Conservation (phyloP, 92 coral and sea anemone species). For the Epizoanthus scotinus region DNA sequence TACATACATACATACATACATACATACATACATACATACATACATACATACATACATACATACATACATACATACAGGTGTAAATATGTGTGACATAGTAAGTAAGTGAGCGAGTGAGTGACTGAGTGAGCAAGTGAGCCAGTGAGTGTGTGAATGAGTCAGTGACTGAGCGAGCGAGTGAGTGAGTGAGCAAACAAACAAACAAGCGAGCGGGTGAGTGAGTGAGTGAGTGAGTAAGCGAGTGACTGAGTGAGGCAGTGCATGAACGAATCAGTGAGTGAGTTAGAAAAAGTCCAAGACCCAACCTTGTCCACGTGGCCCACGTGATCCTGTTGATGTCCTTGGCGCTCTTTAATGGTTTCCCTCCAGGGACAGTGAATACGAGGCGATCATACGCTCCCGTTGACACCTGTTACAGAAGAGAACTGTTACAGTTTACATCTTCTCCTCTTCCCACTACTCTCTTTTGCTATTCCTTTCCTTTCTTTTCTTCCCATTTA, state of each 20-base stretch:
- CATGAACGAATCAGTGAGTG: neutral
- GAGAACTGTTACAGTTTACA: neutral
- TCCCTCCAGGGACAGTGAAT: slow-evolving; percentile 92
- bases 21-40: too few species aligned
- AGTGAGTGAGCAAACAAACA: neutral
- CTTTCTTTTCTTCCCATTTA: neutral
- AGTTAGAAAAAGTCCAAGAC: neutral
- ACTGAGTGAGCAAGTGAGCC: too few species aligned
- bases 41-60: too few species aligned
- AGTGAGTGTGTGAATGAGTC: too few species aligned
- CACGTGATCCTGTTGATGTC: slow-evolving; percentile 91
- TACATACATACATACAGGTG: too few species aligned
- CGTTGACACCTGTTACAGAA: slow-evolving; percentile 75
- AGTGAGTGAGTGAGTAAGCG: neutral
- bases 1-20: too few species aligned
- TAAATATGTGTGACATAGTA: too few species aligned
- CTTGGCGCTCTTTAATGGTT: slow-evolving; percentile 71
- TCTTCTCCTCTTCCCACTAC: too few species aligned
- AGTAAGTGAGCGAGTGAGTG: too few species aligned
- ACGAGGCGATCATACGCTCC: slow-evolving; percentile 93
- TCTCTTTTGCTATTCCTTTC: neutral
- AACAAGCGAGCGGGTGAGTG: neutral
- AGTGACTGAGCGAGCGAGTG: too few species aligned
- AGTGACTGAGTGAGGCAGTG: neutral
- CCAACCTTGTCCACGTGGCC: slow-evolving; percentile 99